phyloP scores from a whole-genome alignment of 2,113 vertebrate species.

The Galemys pyrenaicus region DNA sequence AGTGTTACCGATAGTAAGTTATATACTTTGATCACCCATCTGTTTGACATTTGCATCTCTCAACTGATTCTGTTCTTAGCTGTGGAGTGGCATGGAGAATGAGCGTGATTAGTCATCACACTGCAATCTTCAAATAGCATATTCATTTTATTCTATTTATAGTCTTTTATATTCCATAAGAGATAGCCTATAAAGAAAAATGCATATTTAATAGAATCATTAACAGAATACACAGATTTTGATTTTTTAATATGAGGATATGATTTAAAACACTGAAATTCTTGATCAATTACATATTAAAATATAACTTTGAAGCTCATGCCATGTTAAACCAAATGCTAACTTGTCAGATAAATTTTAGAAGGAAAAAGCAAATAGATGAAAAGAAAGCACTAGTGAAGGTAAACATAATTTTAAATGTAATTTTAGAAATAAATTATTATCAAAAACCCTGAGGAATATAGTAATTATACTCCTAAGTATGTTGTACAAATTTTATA shows the following conservation, averaged over 20 bases:
- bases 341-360: background rate
- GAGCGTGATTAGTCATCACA: background rate
- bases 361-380: background rate
- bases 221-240: background rate
- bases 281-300: background rate
- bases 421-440: background rate
- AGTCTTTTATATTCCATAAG: background rate
- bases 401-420: background rate
- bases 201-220: background rate
- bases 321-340: background rate
- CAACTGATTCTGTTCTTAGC: background rate
- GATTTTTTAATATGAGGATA: background rate
- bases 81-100: background rate
- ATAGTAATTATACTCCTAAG: background rate
- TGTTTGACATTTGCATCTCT: background rate
- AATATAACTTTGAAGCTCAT: background rate
- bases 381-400: background rate
- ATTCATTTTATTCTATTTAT: background rate
- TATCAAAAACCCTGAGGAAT: background rate
- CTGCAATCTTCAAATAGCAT: background rate
- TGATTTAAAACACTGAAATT: conserved; percentile 9
- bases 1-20: background rate
- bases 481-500: background rate
- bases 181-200: background rate
- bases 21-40: background rate